Evolutionary conservation across 2,888 invertebrate genomes (phyloP).

Genomic region (Ashinkailepas kermadecensis): DNA sequence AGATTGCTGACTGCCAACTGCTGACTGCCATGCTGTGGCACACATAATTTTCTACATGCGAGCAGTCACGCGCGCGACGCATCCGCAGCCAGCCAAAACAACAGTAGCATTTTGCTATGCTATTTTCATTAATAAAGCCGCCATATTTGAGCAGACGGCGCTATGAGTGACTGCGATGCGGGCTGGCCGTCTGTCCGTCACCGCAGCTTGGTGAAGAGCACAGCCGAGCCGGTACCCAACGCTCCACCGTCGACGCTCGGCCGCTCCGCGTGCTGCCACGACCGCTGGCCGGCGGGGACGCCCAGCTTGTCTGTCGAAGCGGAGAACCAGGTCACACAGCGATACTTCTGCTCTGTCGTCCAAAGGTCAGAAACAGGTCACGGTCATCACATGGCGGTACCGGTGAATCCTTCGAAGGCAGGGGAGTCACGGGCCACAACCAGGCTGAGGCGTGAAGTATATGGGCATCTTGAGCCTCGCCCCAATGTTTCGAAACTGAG

Average conservation of each 20-base stretch:
- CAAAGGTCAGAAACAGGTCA: too few species aligned
- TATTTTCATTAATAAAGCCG: slow-evolving; percentile 9
- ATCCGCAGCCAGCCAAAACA: not conserved
- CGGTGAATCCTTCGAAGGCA: too few species aligned
- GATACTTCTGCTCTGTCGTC: too few species aligned
- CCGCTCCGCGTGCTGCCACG: slow-evolving; percentile 4
- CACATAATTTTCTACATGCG: slow-evolving; percentile 15
- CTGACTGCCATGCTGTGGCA: not conserved
- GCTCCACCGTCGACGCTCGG: not conserved
- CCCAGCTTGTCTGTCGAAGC: not conserved
- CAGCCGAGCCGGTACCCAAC: not conserved
- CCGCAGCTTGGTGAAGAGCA: slow-evolving; percentile 16
- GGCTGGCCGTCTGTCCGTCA: not conserved
- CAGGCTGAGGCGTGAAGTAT: too few species aligned
- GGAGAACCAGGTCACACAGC: too few species aligned
- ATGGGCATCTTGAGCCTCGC: too few species aligned
- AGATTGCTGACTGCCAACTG: not conserved
- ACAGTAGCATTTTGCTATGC: slow-evolving; percentile 14
- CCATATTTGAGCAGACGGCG: not conserved
- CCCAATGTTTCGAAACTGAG: too few species aligned
- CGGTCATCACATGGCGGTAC: too few species aligned
- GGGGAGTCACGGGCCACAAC: too few species aligned
- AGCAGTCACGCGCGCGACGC: not conserved
- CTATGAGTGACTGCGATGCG: not conserved
- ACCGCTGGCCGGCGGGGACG: not conserved